Evolutionary conservation across 2,113 vertebrate genomes (phyloP).

Genomic region (Tautogolabrus adspersus): DNA sequence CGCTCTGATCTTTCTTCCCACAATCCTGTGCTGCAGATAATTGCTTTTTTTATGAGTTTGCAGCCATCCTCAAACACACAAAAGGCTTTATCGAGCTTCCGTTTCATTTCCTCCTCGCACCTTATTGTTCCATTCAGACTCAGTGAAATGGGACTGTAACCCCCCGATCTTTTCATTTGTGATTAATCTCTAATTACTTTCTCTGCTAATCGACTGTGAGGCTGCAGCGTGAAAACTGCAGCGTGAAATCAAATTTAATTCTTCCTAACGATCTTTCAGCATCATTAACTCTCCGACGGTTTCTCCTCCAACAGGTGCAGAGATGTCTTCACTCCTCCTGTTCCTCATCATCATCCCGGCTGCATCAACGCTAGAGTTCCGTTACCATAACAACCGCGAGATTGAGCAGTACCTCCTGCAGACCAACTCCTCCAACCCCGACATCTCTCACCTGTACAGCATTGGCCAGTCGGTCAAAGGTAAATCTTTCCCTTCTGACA

Average conservation of each 20-base stretch:
- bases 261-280: not conserved
- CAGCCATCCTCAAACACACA: not conserved
- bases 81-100: not conserved
- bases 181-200: not conserved
- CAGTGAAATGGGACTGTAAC: not conserved
- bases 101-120: not conserved
- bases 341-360: slow-evolving; percentile 18
- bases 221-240: too few relatives aligned
- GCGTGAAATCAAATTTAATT: too few relatives aligned
- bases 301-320: slow-evolving; percentile 33
- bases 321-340: slow-evolving; percentile 56
- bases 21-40: not conserved
- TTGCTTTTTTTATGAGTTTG: not conserved
- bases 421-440: slow-evolving; percentile 46
- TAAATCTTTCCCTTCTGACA: slow-evolving; percentile 22
- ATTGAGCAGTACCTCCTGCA: slow-evolving; percentile 57
- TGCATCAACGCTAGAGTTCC: slow-evolving; percentile 55
- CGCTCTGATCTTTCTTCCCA: not conserved
- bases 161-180: not conserved
- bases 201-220: not conserved
- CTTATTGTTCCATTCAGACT: not conserved
- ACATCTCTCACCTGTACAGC: slow-evolving; percentile 77
- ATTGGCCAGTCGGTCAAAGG: slow-evolving; percentile 74
- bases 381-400: slow-evolving; percentile 69
- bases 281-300: not conserved